Evolutionary conservation across 2,888 invertebrate genomes (phyloP).

Genomic region (Parelbella ahira): DNA sequence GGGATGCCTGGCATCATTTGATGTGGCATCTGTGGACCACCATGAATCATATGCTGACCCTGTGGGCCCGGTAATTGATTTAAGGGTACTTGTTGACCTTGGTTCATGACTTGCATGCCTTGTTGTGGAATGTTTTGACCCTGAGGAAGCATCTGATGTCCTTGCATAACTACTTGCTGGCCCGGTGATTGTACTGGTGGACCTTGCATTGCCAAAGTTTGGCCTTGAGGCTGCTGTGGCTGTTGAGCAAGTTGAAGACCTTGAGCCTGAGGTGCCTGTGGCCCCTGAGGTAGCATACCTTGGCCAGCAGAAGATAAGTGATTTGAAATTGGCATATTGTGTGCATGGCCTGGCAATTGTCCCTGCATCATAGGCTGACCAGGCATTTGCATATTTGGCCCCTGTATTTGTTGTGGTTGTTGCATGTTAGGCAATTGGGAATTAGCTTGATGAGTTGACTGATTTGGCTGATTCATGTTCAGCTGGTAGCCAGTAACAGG

Average conservation of each 20-base stretch:
- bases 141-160: conserved; percentile 42
- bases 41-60: conserved; percentile 37
- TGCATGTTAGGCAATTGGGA: conserved; percentile 46
- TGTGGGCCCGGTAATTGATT: conserved; percentile 42
- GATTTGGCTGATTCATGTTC: conserved; percentile 46
- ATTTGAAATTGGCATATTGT: conserved; percentile 35
- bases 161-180: conserved; percentile 50
- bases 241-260: conserved; percentile 35
- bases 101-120: conserved; percentile 44
- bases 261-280: conserved; percentile 38
- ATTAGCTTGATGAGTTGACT: conserved; percentile 44
- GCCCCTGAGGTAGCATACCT: conserved; percentile 39
- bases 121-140: conserved; percentile 44
- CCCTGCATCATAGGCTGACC: conserved; percentile 36
- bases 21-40: conserved; percentile 35
- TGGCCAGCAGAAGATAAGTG: conserved; percentile 34
- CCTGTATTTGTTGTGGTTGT: conserved; percentile 32
- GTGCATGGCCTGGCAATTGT: conserved; percentile 46
- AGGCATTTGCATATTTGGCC: conserved; percentile 31
- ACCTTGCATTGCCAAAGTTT: conserved; percentile 42
- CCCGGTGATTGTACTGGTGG: conserved; percentile 43
- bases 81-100: conserved; percentile 45
- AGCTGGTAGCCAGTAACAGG: conserved; percentile 54
- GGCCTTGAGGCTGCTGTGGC: conserved; percentile 39
- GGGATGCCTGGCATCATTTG: conserved; percentile 36